A percentile compares a stretch with the other conserved stretches of the same genome.
These are phyloP conservation scores for Bostrychus sinensis DNA, from an alignment of 2,113 vertebrate genomes.

Conservation along the genomic window DNA sequence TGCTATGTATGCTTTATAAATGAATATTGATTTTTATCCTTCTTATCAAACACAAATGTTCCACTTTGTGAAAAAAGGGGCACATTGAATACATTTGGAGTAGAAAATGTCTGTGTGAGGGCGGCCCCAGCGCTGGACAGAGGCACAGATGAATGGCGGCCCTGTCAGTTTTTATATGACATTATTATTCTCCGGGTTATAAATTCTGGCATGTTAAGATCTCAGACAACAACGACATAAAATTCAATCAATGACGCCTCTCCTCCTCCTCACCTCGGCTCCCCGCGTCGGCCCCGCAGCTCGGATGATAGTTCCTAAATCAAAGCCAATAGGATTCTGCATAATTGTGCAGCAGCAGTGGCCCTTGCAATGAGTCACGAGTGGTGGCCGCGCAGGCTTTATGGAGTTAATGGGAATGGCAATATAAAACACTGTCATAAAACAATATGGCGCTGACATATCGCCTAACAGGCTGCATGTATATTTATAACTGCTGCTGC, in stretches of 20 bases:
- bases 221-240: slow-evolving; percentile 82
- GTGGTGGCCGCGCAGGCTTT: slow-evolving; percentile 43
- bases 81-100: slow-evolving; percentile 61
- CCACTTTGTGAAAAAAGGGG: slow-evolving; percentile 70
- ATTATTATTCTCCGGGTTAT: slow-evolving; percentile 83
- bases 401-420: slow-evolving; percentile 71
- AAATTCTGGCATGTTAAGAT: slow-evolving; percentile 86
- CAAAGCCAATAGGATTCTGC: slow-evolving; percentile 77
- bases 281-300: slow-evolving; percentile 36
- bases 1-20: slow-evolving; percentile 57
- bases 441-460: slow-evolving; percentile 53
- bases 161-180: slow-evolving; percentile 83
- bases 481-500: slow-evolving; percentile 61
- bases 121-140: slow-evolving; percentile 28
- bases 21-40: slow-evolving; percentile 73
- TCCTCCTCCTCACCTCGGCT: slow-evolving; percentile 44
- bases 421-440: slow-evolving; percentile 74
- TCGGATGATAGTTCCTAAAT: slow-evolving; percentile 78
- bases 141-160: slow-evolving; percentile 47
- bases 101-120: slow-evolving; percentile 58
- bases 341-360: slow-evolving; percentile 72
- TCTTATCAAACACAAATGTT: slow-evolving; percentile 74
- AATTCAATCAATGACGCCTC: slow-evolving; percentile 83
- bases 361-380: slow-evolving; percentile 31
- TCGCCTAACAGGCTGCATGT: slow-evolving; percentile 43